These are phyloP conservation scores for Enteromius treurensis DNA, from an alignment of 2,797 vertebrate genomes.

Conservation along the genomic window DNA sequence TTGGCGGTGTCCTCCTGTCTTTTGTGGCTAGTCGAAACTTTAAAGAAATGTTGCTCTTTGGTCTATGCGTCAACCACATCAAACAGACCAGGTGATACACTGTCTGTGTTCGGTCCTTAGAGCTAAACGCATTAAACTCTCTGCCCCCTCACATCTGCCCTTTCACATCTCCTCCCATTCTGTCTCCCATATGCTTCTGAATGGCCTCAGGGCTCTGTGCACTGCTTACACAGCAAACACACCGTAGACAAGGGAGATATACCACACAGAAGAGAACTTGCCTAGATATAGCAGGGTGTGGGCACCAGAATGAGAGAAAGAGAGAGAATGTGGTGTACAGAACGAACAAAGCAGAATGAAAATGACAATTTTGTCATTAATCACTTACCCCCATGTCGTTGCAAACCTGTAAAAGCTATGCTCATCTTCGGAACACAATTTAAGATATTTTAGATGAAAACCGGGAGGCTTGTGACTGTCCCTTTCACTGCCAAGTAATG, in stretches of 20 bases:
- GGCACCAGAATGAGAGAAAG: conserved; percentile 10
- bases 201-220: conserved; percentile 23
- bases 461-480: too few relatives aligned
- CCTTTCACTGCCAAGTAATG: too few relatives aligned
- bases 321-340: neutral
- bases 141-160: conserved; percentile 23
- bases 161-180: conserved; percentile 34
- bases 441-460: too few relatives aligned
- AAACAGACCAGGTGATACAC: conserved; percentile 36
- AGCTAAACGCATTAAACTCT: conserved; percentile 33
- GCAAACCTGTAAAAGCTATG: too few relatives aligned
- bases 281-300: conserved; percentile 5
- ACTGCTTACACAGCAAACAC: conserved; percentile 51
- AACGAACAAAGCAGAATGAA: conserved; percentile 5
- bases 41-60: conserved; percentile 20
- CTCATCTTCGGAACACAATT: too few relatives aligned
- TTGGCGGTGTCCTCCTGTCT: neutral
- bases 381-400: too few relatives aligned
- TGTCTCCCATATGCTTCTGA: conserved; percentile 11
- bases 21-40: conserved; percentile 19
- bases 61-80: conserved; percentile 39
- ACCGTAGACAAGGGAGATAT: neutral
- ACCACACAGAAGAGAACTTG: conserved; percentile 1
- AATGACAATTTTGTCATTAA: too few relatives aligned
- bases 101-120: conserved; percentile 1